These are phyloP conservation scores for Brachyalestes nurse DNA, from an alignment of 2,797 vertebrate species.

Conservation along the genomic window DNA sequence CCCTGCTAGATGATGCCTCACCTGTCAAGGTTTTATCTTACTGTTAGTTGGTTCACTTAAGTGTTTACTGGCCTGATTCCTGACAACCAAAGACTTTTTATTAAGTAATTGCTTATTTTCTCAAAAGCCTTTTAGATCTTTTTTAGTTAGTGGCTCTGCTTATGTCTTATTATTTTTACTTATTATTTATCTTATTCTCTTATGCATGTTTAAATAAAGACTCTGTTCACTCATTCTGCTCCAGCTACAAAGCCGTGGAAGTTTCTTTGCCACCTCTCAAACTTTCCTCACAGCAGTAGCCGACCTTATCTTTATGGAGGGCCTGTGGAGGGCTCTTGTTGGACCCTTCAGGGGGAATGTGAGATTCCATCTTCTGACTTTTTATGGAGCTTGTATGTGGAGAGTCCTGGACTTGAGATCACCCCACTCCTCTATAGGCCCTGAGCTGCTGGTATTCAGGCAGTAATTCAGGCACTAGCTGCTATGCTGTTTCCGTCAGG, in stretches of 20 bases:
- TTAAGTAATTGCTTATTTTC: too few relatives aligned
- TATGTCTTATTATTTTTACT: too few relatives aligned
- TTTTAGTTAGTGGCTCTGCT: too few relatives aligned
- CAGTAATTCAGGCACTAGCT: neutral
- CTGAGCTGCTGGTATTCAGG: slow-evolving; percentile 38
- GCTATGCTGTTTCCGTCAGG: slow-evolving; percentile 33
- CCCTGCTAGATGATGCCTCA: too few relatives aligned
- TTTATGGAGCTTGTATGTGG: slow-evolving; percentile 67
- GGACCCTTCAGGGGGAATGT: slow-evolving; percentile 47
- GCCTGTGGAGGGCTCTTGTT: slow-evolving; percentile 12
- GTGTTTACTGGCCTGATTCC: too few relatives aligned
- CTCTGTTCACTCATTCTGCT: too few relatives aligned
- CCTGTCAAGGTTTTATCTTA: too few relatives aligned
- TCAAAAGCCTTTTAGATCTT: too few relatives aligned
- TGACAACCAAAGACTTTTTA: too few relatives aligned
- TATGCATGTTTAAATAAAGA: neutral
- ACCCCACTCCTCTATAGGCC: slow-evolving; percentile 41
- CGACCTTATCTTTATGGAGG: slow-evolving; percentile 27
- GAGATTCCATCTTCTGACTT: slow-evolving; percentile 63
- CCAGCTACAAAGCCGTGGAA: neutral
- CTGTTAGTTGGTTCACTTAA: too few relatives aligned
- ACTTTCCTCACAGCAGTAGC: neutral
- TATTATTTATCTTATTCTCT: too few relatives aligned
- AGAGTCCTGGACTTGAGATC: slow-evolving; percentile 42
- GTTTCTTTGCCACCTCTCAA: neutral